A percentile compares a stretch with the other conserved stretches of the same genome.
Evolutionary conservation across 2,888 invertebrate genomes (phyloP).

Genomic region (Ditylenchus weischeri): DNA sequence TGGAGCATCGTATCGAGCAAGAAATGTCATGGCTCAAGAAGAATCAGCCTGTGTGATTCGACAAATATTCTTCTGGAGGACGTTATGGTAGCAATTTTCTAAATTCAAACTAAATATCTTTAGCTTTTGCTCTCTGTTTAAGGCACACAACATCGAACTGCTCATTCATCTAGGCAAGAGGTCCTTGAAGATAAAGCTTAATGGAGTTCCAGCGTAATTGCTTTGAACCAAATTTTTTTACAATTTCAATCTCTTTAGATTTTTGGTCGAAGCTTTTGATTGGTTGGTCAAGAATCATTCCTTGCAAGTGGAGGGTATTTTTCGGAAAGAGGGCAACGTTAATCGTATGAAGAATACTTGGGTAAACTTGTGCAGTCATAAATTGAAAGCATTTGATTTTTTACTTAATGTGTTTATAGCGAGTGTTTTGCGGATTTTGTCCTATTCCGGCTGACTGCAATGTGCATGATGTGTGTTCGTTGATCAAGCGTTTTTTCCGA

Average conservation of each 20-base stretch:
- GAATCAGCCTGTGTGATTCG: not conserved
- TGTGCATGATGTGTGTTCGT: slow-evolving; percentile 42
- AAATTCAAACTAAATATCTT: too few species aligned
- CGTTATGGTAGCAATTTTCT: not conserved
- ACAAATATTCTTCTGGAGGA: slow-evolving; percentile 16
- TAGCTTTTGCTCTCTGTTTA: too few species aligned
- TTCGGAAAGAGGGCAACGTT: slow-evolving; percentile 44
- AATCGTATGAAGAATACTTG: slow-evolving; percentile 31
- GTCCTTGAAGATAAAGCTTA: not conserved
- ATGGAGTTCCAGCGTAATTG: slow-evolving; percentile 1
- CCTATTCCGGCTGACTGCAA: slow-evolving; percentile 40
- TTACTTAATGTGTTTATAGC: slow-evolving; percentile 15
- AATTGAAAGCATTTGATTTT: not conserved
- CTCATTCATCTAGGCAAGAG: not conserved
- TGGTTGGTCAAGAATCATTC: slow-evolving; percentile 35
- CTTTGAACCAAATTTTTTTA: not conserved
- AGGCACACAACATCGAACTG: not conserved
- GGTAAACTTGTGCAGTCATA: not conserved
- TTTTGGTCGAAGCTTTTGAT: slow-evolving; percentile 46
- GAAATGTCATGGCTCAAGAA: slow-evolving; percentile 11
- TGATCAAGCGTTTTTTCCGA: slow-evolving; percentile 47
- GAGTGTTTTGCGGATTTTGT: slow-evolving; percentile 32
- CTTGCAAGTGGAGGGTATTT: slow-evolving; percentile 42
- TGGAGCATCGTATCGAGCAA: slow-evolving; percentile 8
- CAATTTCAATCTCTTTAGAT: slow-evolving; percentile 28